These are phyloP conservation scores for Phenganax stokvisi DNA, from an alignment of 92 coral and sea anemone genomes.

Conservation along the genomic window DNA sequence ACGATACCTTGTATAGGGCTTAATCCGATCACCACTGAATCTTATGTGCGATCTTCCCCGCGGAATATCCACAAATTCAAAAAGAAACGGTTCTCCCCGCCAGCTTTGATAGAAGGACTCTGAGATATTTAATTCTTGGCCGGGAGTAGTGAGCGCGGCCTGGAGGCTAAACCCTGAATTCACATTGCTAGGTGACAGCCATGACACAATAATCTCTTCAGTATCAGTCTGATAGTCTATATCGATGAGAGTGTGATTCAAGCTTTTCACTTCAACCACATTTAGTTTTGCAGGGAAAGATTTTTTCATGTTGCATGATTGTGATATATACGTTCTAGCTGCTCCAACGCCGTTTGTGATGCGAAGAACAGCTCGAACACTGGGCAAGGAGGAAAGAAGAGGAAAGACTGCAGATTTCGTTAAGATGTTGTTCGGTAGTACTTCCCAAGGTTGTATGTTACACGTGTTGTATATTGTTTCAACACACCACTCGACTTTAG, in stretches of 20 bases:
- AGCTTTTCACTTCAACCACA: slow-evolving; percentile 31
- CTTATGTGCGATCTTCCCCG: slow-evolving; percentile 57
- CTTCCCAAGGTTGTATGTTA: slow-evolving; percentile 49
- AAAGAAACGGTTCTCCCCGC: slow-evolving; percentile 78
- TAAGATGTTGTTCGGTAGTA: neutral
- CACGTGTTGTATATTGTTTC: slow-evolving; percentile 68
- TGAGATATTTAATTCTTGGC: slow-evolving; percentile 50
- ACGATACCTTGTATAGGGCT: slow-evolving; percentile 70
- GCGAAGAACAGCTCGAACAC: slow-evolving; percentile 15
- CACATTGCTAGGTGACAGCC: slow-evolving; percentile 57
- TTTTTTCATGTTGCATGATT: slow-evolving; percentile 1
- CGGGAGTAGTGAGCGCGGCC: slow-evolving; percentile 66
- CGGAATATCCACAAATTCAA: slow-evolving; percentile 61
- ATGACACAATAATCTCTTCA: slow-evolving; percentile 63
- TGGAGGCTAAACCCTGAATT: slow-evolving; percentile 73
- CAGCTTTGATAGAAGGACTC: slow-evolving; percentile 47
- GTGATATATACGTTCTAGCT: neutral
- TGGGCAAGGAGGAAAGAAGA: slow-evolving; percentile 16
- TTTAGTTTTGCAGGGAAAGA: slow-evolving; percentile 45
- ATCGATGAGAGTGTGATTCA: slow-evolving; percentile 53
- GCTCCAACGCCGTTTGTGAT: slow-evolving; percentile 22
- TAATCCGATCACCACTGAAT: slow-evolving; percentile 51
- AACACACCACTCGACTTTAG: slow-evolving; percentile 75
- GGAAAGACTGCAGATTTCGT: slow-evolving; percentile 15
- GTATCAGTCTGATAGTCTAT: slow-evolving; percentile 77